phyloP scores from a whole-genome alignment of 2,888 invertebrate genomes.

The Allolobophora icterica region DNA sequence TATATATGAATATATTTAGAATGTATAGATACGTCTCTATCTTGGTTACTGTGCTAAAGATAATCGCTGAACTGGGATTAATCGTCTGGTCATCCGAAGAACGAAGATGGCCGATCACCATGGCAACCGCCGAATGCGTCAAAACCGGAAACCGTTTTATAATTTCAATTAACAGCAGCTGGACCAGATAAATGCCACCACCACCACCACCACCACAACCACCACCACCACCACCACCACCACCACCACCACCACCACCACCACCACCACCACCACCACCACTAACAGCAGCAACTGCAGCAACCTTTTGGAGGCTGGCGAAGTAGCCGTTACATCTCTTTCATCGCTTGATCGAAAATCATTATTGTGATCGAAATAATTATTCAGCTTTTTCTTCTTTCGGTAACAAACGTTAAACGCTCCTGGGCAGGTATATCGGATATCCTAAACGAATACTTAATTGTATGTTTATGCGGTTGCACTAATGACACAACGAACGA shows the following conservation, averaged over 20 bases:
- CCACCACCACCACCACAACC: background rate
- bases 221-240: too few species aligned
- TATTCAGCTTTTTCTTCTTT: too few species aligned
- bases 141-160: background rate
- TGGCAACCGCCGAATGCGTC: constrained; percentile 13
- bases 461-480: too few species aligned
- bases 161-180: constrained; percentile 22
- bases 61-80: background rate
- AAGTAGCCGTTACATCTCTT: too few species aligned
- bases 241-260: too few species aligned
- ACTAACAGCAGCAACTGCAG: background rate
- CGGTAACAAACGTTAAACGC: too few species aligned
- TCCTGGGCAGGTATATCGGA: too few species aligned
- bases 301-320: background rate
- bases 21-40: background rate
- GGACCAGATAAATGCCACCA: background rate
- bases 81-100: background rate
- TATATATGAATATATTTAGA: background rate
- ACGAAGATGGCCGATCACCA: background rate
- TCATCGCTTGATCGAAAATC: too few species aligned
- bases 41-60: background rate
- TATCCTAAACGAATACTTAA: too few species aligned
- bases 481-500: too few species aligned
- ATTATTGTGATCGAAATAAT: too few species aligned
- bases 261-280: background rate